Base-by-base conservation (phyloP, 2,113 vertebrate genomes). In the Eonycteris spelaea region DNA sequence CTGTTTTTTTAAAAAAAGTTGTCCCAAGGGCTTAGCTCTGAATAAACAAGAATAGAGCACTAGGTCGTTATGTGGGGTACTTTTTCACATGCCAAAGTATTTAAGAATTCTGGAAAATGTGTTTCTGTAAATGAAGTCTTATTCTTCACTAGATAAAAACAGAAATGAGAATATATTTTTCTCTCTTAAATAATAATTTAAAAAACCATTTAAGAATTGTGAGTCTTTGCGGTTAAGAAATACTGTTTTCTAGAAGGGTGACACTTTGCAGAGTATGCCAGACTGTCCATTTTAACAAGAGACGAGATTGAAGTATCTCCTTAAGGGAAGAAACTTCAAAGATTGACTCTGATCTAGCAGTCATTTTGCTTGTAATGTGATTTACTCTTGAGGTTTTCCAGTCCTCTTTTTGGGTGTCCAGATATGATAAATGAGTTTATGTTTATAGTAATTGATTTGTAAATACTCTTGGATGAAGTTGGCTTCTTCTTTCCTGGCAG, bases 281-380 rank as follows among this genome's bases (percentile, higher is more conserved):
- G 80, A 95, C 95, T 33, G 88, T 93, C 67, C 96, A 4, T 7
- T 83, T 95, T 97, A 98, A 96, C 92, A 91, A 91, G 33, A 96
- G 70, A 86, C 28, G 78, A 93, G 71, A 80, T 55, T 33, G 55
- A 88, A 74, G 80, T 55, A 28, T 2, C 2, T 84, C 78, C 80
- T 87, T 90, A 68, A 96, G 93, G 80, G 95, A 96, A 24, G 3
- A 65, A 95, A 97, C 92, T 98, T 98, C 87, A 97, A 97, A 97
- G 97, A 84, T 19, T 93, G 86, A 90, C 88, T 96, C 86, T 97
- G 94, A 96, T 97, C 92, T 97, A 89, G 68, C 96, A 92, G 43
- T 98, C 93, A 82, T 87, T 82, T 53, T 90, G 79, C 92, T 28
- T 13, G 0, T 3, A 21, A 0, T 84, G 11, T 6, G 0, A 0